Evolutionary conservation across 2,888 invertebrate species (phyloP).

Genomic region (Aproaerema taeniolella): DNA sequence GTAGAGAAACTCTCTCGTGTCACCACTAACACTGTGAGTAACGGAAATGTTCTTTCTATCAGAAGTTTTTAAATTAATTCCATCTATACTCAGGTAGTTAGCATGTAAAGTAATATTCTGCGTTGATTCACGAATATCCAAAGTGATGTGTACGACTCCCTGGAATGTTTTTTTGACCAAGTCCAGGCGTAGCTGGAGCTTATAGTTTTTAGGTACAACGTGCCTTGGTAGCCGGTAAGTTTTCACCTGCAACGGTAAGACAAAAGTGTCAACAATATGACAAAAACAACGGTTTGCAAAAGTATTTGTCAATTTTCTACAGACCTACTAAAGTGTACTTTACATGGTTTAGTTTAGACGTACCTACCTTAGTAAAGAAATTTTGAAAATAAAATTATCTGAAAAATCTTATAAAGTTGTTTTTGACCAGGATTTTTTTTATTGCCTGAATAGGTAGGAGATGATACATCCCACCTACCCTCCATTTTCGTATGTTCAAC

Average conservation of each 20-base stretch:
- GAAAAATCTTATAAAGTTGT: too few species aligned
- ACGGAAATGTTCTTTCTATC: slow-evolving; percentile 20
- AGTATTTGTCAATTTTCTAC: too few species aligned
- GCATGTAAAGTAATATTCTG: slow-evolving; percentile 78
- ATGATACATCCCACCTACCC: too few species aligned
- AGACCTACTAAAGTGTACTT: too few species aligned
- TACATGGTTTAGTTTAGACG: too few species aligned
- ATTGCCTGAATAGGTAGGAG: too few species aligned
- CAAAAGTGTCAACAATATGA: too few species aligned
- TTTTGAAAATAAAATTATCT: too few species aligned
- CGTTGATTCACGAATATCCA: slow-evolving; percentile 58
- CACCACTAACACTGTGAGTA: slow-evolving; percentile 20
- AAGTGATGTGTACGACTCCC: slow-evolving; percentile 73
- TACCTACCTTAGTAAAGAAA: too few species aligned
- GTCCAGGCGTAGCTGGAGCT: slow-evolving; percentile 81
- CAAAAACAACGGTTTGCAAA: too few species aligned
- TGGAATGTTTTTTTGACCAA: slow-evolving; percentile 71
- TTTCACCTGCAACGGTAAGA: slow-evolving; percentile 34
- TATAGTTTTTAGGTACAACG: slow-evolving; percentile 81
- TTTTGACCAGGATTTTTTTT: too few species aligned
- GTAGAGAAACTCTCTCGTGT: slow-evolving; percentile 50
- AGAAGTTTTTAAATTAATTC: slow-evolving; percentile 27
- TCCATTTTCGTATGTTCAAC: too few species aligned
- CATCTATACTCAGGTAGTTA: slow-evolving; percentile 72
- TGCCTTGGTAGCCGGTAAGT: slow-evolving; percentile 70